Base-by-base conservation (phyloP, 2,113 vertebrate species). In the Bucco capensis region DNA sequence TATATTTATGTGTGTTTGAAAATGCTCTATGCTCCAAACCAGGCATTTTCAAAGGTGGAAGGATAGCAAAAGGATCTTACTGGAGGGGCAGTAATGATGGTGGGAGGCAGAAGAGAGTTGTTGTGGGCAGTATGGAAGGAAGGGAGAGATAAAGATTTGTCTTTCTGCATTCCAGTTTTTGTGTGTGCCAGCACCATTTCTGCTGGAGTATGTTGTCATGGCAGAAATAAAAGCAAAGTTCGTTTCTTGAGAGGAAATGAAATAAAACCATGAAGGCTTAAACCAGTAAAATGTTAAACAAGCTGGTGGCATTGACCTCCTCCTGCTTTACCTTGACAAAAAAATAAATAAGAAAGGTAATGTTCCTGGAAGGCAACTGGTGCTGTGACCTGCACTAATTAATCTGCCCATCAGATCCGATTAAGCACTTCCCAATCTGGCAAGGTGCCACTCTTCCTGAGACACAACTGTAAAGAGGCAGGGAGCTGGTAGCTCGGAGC, bases 371-470 rank as follows among this genome's bases (percentile, higher is more conserved):
- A 94, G 84, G 81, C 40, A 77, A 31, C 35, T 76, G 62, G 64
- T 58, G 78, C 50, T 88, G 62, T 46, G 80, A 86, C 78, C 71
- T 70, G 77, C 13, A 13, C 46, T 66, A 86, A 65, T 65, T 87
- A 95, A 76, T 60, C 65, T 70, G 69, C 64, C 73, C 71, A 85
- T 95, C 92, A 67, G 38, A 88, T 96, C 83, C 23, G 61, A 91
- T 84, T 83, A 94, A 96, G 93, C 87, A 83, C 60, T 88, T 95
- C 79, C 84, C 86, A 73, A 88, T 38, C 86, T 94, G 93, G 95
- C 94, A 91, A 95, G 94, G 78, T 83, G 86, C 96, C 93, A 84
- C 54, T 79, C 73, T 92, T 85, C 87, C 85, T 67, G 83, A 90
- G 75, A 70, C 75, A 86, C 72, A 87, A 89, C 90, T 83, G 38